phyloP scores from a whole-genome alignment of 2,797 vertebrate genomes.

The Gymnothorax reevesii region DNA sequence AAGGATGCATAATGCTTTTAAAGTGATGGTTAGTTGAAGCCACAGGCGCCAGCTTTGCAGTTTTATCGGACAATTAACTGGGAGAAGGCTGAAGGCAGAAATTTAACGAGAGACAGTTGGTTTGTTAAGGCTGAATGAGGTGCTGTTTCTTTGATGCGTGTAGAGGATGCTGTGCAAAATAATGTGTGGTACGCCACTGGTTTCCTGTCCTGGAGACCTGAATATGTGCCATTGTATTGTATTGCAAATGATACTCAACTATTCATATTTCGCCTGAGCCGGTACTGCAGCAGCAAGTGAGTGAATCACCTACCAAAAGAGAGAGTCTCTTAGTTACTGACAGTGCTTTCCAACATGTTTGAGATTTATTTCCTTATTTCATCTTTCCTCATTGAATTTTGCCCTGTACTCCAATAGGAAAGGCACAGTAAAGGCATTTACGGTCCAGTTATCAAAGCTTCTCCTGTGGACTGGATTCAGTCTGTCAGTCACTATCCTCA shows the following conservation, averaged over 20 bases:
- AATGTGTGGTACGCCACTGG: neutral
- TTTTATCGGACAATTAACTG: conserved; percentile 4
- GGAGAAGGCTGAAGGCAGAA: neutral
- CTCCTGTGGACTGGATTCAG: neutral
- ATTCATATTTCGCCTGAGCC: neutral
- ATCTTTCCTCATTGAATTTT: neutral
- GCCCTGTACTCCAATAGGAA: neutral
- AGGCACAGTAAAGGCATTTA: neutral
- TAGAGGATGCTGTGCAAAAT: neutral
- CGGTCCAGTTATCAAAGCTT: neutral
- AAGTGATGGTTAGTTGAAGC: conserved; percentile 3
- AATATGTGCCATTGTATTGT: neutral
- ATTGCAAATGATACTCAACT: neutral
- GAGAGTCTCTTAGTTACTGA: neutral
- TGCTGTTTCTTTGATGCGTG: neutral
- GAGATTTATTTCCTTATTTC: neutral
- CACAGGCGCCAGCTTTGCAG: neutral
- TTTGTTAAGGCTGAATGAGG: neutral
- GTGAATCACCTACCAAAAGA: neutral
- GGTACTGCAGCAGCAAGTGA: neutral
- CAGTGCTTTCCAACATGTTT: neutral
- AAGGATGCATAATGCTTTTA: conserved; percentile 7
- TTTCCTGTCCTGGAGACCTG: neutral
- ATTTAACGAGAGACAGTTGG: neutral
- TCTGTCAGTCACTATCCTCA: neutral